Conservation (phyloP, 2,888 invertebrate species). For the Nomada ruficornis region DNA sequence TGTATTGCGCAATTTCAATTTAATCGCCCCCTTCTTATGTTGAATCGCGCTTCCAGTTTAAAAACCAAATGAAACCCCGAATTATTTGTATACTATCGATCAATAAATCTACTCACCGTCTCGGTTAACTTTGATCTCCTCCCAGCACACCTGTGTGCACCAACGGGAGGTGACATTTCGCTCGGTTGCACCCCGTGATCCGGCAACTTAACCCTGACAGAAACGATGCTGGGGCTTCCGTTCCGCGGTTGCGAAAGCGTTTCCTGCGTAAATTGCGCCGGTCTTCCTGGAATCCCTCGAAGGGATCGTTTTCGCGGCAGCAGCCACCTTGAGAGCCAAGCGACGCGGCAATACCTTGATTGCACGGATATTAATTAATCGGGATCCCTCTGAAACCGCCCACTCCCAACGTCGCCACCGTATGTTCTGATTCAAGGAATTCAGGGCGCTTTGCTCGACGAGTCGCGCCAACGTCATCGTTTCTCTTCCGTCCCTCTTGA, state of each 20-base stretch:
- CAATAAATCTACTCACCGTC: constrained; percentile 50
- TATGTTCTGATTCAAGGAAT: constrained; percentile 42
- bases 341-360: constrained; percentile 61
- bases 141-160: constrained; percentile 10
- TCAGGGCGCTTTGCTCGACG: constrained; percentile 38
- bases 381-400: constrained; percentile 19
- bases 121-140: constrained; percentile 62
- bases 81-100: constrained; percentile 21
- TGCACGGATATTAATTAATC: constrained; percentile 68
- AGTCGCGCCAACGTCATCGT: constrained; percentile 35
- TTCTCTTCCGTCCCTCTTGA: constrained; percentile 8
- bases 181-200: constrained; percentile 14
- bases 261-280: constrained; percentile 39
- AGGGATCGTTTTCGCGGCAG: constrained; percentile 44
- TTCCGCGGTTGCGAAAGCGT: constrained; percentile 46
- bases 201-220: constrained; percentile 11
- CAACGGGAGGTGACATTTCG: constrained; percentile 33
- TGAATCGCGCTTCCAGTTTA: not conserved
- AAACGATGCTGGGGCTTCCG: not conserved
- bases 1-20: no score
- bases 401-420: not conserved
- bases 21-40: not conserved
- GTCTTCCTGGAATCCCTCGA: constrained; percentile 50
- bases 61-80: no score
- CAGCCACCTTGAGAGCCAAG: constrained; percentile 20